A percentile compares a stretch with the other conserved stretches of the same genome.
phyloP scores from a whole-genome alignment of 2,113 vertebrate genomes.

The Ia io region DNA sequence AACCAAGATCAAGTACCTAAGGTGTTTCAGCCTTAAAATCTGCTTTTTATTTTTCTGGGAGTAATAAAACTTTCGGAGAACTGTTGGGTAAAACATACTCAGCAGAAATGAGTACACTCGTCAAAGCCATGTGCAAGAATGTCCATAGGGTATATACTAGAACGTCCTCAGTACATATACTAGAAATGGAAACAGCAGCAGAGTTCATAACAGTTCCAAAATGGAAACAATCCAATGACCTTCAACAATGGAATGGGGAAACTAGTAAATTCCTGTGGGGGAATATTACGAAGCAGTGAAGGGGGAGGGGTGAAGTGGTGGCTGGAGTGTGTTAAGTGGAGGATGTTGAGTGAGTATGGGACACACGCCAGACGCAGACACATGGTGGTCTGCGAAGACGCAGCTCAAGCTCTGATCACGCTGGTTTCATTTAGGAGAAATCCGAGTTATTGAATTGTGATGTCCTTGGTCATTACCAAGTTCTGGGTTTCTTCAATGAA shows the following conservation, averaged over 20 bases:
- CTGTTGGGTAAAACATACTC: background rate
- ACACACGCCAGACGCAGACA: background rate
- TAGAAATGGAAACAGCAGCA: background rate
- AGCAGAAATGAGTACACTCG: background rate
- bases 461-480: background rate
- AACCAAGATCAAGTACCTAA: background rate
- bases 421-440: background rate
- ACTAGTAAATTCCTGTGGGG: too few relatives aligned
- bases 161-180: background rate
- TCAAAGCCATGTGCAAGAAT: background rate
- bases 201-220: background rate
- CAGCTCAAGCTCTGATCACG: background rate
- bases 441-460: background rate
- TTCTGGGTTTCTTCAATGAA: background rate
- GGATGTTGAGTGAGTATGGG: accelerated
- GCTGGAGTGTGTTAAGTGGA: background rate
- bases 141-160: background rate
- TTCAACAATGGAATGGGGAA: background rate
- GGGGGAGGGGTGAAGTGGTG: background rate
- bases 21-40: background rate
- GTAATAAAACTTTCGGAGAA: background rate
- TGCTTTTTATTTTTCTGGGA: background rate
- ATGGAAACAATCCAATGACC: background rate
- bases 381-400: too few relatives aligned
- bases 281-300: background rate